These are phyloP conservation scores for Caligus rogercresseyi DNA, from an alignment of 1,140 invertebrate species.

Conservation along the genomic window DNA sequence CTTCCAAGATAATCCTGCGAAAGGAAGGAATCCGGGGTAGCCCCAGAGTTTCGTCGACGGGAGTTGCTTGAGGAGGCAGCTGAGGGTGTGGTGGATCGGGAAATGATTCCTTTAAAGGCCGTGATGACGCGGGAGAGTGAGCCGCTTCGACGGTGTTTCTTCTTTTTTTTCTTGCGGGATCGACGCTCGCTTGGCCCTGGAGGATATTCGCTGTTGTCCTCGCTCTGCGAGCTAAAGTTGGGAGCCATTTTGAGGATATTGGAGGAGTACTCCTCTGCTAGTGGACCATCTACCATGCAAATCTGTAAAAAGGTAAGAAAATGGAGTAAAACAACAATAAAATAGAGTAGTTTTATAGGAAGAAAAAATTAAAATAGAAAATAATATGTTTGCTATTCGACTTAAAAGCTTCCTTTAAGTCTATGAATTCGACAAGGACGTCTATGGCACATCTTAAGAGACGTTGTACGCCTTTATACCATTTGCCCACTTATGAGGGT, in stretches of 20 bases:
- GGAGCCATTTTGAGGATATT: neutral
- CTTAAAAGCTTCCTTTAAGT: too few relatives aligned
- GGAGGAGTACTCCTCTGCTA: neutral
- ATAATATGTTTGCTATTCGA: too few relatives aligned
- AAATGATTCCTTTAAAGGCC: constrained; percentile 1
- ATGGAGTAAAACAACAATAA: too few relatives aligned
- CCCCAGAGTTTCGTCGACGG: too few relatives aligned
- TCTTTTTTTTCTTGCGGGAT: neutral
- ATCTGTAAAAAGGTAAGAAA: too few relatives aligned
- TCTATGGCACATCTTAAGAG: too few relatives aligned
- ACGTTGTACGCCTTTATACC: too few relatives aligned
- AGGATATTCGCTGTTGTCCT: neutral
- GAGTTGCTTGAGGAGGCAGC: neutral
- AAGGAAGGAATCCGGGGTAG: neutral
- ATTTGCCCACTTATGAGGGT: too few relatives aligned
- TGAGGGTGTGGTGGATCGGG: neutral
- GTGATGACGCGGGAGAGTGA: constrained; percentile 15
- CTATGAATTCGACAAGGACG: too few relatives aligned
- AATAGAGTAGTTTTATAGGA: too few relatives aligned
- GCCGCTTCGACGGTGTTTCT: constrained; percentile 1
- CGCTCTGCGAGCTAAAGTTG: neutral
- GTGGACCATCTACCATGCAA: neutral
- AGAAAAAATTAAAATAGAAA: too few relatives aligned
- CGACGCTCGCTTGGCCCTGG: constrained; percentile 6
- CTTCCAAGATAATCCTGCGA: neutral